Conservation (phyloP, 2,888 invertebrate genomes). For the Erebia epiphron region DNA sequence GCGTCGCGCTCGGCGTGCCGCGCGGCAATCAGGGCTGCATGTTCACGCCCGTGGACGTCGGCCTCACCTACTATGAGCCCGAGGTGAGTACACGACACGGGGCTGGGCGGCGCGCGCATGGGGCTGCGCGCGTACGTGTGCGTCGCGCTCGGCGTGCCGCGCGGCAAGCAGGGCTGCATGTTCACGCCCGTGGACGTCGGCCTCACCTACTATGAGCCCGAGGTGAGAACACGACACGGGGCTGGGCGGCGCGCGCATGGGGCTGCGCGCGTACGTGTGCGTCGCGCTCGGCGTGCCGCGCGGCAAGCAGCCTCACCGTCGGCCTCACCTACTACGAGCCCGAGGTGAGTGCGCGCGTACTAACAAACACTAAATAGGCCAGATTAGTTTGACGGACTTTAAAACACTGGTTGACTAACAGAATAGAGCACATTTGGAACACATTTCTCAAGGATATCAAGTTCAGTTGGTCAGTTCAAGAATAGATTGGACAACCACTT, state of each 20-base stretch:
- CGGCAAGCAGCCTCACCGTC: too few relatives aligned
- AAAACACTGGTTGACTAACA: too few relatives aligned
- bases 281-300: too few relatives aligned
- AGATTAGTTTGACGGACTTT: too few relatives aligned
- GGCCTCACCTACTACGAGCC: too few relatives aligned
- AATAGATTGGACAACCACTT: too few relatives aligned
- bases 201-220: conserved; percentile 95
- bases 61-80: conserved; percentile 90
- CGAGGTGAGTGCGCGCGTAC: conserved; percentile 84
- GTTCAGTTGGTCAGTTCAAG: too few relatives aligned
- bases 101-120: conserved; percentile 93
- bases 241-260: too few relatives aligned
- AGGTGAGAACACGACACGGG: conserved; percentile 85
- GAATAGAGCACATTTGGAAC: too few relatives aligned
- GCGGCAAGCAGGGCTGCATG: conserved; percentile 96
- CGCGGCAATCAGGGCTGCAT: conserved; percentile 96
- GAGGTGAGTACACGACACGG: conserved; percentile 98
- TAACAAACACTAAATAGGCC: too few relatives aligned
- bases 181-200: conserved; percentile 97
- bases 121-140: conserved; percentile 97
- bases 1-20: conserved; percentile 96
- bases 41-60: conserved; percentile 97
- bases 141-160: conserved; percentile 96
- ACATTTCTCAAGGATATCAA: too few relatives aligned
- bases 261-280: too few relatives aligned